Base-by-base conservation (phyloP, 2,797 vertebrate species). In the Bradypodion pumilum region DNA sequence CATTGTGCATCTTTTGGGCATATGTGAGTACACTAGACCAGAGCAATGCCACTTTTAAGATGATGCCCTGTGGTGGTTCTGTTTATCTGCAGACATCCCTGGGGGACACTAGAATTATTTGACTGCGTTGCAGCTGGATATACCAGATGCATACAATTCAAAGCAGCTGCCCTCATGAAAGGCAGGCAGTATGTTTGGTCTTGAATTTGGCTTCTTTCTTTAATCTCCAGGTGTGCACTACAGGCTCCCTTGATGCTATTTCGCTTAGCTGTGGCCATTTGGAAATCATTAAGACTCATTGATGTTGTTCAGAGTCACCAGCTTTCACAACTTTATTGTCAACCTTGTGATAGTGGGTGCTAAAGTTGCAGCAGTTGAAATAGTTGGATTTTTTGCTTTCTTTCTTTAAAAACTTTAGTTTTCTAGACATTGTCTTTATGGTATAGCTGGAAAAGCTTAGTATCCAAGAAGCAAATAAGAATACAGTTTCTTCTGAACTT, bases 261-360 rank as follows among this genome's bases (percentile, higher is more conserved):
- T 16, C 29, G 32, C 80, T 74, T 81, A 49, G 32, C 73, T 62
- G 4, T 76, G 52, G 79, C 76, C 19, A 69, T 80, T 32, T 62
- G 72, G 76, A 80, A 75, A 27, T 79, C 77, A 2, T 68, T 82
- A 62, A 70, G 29, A 9, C 7, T 3, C 59, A 1, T 65, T 83
- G 73, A 72, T 44, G 4, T 81, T 76, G 52, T 70, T 81, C 65
- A 70, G 73, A 84, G 73, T 81, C 78, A 76, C 32, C 63, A 81
- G 52, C 32, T 16, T 81, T 81, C 65, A 77, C 73, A 62, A 62
- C 81, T 85, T 81, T 81, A 70, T 81, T 81, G 78, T 81, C 65
- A 85, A 75, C 40, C 52, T 85, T 69, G 52, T 49, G 42, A 70
- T 46, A 81, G 60, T 13, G 35, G 65, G 29, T 68, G 42, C 73